These are phyloP conservation scores for Orussus abietinus DNA, from an alignment of 1,140 invertebrate genomes.

Conservation along the genomic window DNA sequence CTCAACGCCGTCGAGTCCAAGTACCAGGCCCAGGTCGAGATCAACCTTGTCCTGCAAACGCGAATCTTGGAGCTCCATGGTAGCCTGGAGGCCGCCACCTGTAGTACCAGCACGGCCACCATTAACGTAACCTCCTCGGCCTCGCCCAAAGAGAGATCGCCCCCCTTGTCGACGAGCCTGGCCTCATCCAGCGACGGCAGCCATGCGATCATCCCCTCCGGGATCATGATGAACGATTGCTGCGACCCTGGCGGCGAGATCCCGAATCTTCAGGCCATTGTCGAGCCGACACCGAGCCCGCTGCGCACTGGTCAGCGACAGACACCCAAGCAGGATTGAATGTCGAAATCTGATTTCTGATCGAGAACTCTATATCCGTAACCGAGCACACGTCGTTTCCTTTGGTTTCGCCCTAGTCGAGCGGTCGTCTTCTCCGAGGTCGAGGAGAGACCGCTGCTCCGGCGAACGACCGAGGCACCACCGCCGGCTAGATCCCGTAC, in stretches of 20 bases:
- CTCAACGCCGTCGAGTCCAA: slow-evolving; percentile 66
- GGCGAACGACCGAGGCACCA: slow-evolving; percentile 20
- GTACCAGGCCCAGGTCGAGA: slow-evolving; percentile 64
- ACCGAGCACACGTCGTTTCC: too few species aligned
- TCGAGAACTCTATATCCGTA: too few species aligned
- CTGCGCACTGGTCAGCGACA: slow-evolving; percentile 21
- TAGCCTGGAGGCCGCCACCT: slow-evolving; percentile 48
- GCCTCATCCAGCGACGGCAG: slow-evolving; percentile 51
- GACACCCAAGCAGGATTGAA: slow-evolving; percentile 24
- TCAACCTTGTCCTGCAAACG: slow-evolving; percentile 65
- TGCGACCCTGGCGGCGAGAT: slow-evolving; percentile 49
- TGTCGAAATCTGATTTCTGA: slow-evolving; percentile 9
- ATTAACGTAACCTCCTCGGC: slow-evolving; percentile 43
- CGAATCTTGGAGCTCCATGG: slow-evolving; percentile 63
- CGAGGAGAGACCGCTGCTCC: slow-evolving; percentile 20
- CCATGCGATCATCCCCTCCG: slow-evolving; percentile 45
- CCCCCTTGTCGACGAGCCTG: slow-evolving; percentile 45
- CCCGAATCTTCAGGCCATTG: slow-evolving; percentile 47
- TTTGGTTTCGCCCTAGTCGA: slow-evolving; percentile 10
- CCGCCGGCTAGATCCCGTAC: background rate
- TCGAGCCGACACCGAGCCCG: slow-evolving; percentile 40
- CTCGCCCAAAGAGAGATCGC: slow-evolving; percentile 49
- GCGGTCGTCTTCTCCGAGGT: background rate
- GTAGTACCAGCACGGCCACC: slow-evolving; percentile 18
- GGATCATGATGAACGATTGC: slow-evolving; percentile 46